These are phyloP conservation scores for Notodromas monacha DNA, from an alignment of 2,888 invertebrate genomes.

Conservation along the genomic window DNA sequence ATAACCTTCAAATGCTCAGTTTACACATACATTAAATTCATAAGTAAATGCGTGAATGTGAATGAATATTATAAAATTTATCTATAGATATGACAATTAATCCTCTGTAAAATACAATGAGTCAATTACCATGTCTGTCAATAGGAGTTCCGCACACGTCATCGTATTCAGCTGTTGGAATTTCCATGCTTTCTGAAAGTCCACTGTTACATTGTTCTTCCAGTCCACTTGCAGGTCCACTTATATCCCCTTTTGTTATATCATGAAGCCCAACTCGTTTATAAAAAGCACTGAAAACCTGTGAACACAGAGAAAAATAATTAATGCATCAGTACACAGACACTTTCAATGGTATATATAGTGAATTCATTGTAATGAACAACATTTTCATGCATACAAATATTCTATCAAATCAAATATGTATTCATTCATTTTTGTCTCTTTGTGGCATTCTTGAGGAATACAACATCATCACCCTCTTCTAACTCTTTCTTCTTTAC, in stretches of 20 bases:
- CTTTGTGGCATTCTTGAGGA: slow-evolving; percentile 4
- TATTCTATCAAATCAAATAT: slow-evolving; percentile 4
- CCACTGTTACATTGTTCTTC: slow-evolving; percentile 2
- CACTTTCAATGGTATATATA: slow-evolving; percentile 4
- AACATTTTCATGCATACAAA: slow-evolving; percentile 4
- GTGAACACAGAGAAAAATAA: slow-evolving; percentile 1
- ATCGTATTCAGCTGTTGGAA: slow-evolving; percentile 4
- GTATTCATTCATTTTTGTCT: slow-evolving; percentile 4
- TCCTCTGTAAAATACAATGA: slow-evolving; percentile 4
- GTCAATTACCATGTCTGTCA: slow-evolving; percentile 4
- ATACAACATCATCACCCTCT: slow-evolving; percentile 4
- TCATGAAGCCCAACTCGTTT: slow-evolving; percentile 2
- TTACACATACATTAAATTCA: slow-evolving; percentile 1
- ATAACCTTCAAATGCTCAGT: slow-evolving; percentile 4
- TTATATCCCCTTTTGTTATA: slow-evolving; percentile 4
- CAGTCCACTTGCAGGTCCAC: slow-evolving; percentile 2
- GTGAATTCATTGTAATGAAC: slow-evolving; percentile 2
- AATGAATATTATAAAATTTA: slow-evolving; percentile 1
- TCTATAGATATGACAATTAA: slow-evolving; percentile 1
- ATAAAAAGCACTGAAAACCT: slow-evolving; percentile 1
- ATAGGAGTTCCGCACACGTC: slow-evolving; percentile 4
- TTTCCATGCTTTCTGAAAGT: slow-evolving; percentile 4
- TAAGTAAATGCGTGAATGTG: slow-evolving; percentile 2
- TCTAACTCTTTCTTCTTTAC: slow-evolving; percentile 4
- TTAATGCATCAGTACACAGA: slow-evolving; percentile 2